Conservation (phyloP, 2,113 vertebrate species). For the Festucalex cinctus region DNA sequence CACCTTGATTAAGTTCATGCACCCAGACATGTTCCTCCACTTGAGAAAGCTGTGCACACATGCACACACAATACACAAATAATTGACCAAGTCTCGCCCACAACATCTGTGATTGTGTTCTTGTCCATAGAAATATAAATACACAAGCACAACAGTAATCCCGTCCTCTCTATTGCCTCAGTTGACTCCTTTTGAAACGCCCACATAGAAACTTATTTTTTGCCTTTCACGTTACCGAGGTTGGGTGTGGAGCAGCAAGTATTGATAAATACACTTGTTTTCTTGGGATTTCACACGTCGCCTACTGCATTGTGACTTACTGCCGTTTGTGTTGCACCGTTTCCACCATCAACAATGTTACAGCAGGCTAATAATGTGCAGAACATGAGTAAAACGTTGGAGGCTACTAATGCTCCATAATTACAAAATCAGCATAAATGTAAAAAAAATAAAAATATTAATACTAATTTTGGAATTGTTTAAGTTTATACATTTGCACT, state of each 20-base stretch:
- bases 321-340: slow-evolving; percentile 22
- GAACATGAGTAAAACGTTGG: background rate
- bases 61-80: slow-evolving; percentile 28
- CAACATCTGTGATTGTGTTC: background rate
- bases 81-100: background rate
- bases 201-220: slow-evolving; percentile 28
- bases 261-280: slow-evolving; percentile 47
- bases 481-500: too few species aligned
- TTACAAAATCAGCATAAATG: too few species aligned
- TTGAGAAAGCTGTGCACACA: slow-evolving; percentile 17
- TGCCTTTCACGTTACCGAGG: slow-evolving; percentile 29
- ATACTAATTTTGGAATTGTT: too few species aligned
- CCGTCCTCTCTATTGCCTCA: slow-evolving; percentile 37
- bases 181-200: slow-evolving; percentile 57
- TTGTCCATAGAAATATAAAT: slow-evolving; percentile 9
- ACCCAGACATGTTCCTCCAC: slow-evolving; percentile 57
- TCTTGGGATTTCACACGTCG: slow-evolving; percentile 31
- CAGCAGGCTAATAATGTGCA: background rate
- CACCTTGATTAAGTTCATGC: slow-evolving; percentile 69
- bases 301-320: slow-evolving; percentile 31
- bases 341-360: slow-evolving; percentile 20
- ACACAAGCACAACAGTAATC: slow-evolving; percentile 37
- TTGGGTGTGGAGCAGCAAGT: too few species aligned
- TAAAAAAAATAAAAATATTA: too few species aligned
- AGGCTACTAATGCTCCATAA: background rate